A percentile compares a stretch with the other conserved stretches of the same genome.
Conservation (phyloP, 2,888 invertebrate genomes). For the Drosophila cognata region DNA sequence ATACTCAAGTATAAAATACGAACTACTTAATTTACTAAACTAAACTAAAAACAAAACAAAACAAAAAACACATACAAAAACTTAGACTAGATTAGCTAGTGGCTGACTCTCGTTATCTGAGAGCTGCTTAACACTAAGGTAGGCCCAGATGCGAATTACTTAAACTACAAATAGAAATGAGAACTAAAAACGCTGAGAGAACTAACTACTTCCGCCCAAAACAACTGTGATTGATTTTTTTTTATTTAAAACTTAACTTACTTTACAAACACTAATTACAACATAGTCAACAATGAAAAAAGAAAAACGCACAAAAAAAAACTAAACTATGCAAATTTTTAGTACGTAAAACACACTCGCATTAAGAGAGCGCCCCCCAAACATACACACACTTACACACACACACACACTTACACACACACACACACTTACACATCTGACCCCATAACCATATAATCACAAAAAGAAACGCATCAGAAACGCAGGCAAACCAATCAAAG, state of each 20-base stretch:
- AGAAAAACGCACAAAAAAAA: conserved; percentile 37
- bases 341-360: conserved; percentile 51
- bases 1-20: conserved; percentile 84
- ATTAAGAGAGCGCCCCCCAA: conserved; percentile 44
- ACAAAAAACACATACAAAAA: conserved; percentile 17
- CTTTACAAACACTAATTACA: conserved; percentile 50
- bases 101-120: conserved; percentile 55
- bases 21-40: conserved; percentile 70
- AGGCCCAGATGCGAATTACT: conserved; percentile 62
- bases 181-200: conserved; percentile 42
- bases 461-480: conserved; percentile 13
- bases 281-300: conserved; percentile 59
- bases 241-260: conserved; percentile 58
- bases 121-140: conserved; percentile 46
- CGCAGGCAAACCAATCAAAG: conserved; percentile 16
- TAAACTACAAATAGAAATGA: conserved; percentile 29
- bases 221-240: conserved; percentile 84
- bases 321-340: conserved; percentile 76
- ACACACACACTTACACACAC: conserved; percentile 29
- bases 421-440: conserved; percentile 12
- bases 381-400: conserved; percentile 24
- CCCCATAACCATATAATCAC: conserved; percentile 42
- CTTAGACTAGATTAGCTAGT: conserved; percentile 49
- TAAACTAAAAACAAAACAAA: conserved; percentile 12
- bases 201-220: conserved; percentile 83